These are phyloP conservation scores for Clarias fuscus DNA, from an alignment of 2,797 vertebrate genomes.

Conservation along the genomic window DNA sequence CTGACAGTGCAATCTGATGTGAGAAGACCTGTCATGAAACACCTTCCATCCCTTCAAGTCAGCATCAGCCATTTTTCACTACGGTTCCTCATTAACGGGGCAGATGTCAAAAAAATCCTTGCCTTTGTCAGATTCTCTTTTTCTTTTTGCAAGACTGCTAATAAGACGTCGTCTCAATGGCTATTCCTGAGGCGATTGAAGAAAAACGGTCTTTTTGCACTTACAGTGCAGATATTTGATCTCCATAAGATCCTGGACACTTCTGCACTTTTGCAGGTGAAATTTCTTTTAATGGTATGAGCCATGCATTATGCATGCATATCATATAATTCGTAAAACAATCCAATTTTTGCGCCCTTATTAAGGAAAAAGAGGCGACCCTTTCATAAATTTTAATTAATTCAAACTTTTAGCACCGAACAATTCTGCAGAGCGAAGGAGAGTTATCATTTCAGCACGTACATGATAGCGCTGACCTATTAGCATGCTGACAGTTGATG, in stretches of 20 bases:
- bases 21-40: conserved; percentile 29
- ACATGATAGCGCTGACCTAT: conserved; percentile 38
- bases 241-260: background rate
- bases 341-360: conserved; percentile 4
- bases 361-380: background rate
- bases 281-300: conserved; percentile 9
- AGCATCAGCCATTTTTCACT: conserved; percentile 19
- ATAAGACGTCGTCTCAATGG: conserved; percentile 16
- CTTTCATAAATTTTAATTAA: conserved; percentile 46
- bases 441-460: conserved; percentile 36
- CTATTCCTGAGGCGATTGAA: background rate
- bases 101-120: conserved; percentile 21
- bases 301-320: conserved; percentile 4
- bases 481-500: conserved; percentile 51
- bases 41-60: conserved; percentile 4
- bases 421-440: conserved; percentile 39
- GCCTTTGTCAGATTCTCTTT: conserved; percentile 15
- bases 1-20: conserved; percentile 48
- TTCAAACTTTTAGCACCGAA: conserved; percentile 35
- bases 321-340: conserved; percentile 25
- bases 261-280: conserved; percentile 16
- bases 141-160: conserved; percentile 25
- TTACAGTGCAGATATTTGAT: conserved; percentile 3
- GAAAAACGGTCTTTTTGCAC: conserved; percentile 9
- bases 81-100: conserved; percentile 18